phyloP scores from a whole-genome alignment of 2,797 vertebrate genomes.

The Mustela erminea region DNA sequence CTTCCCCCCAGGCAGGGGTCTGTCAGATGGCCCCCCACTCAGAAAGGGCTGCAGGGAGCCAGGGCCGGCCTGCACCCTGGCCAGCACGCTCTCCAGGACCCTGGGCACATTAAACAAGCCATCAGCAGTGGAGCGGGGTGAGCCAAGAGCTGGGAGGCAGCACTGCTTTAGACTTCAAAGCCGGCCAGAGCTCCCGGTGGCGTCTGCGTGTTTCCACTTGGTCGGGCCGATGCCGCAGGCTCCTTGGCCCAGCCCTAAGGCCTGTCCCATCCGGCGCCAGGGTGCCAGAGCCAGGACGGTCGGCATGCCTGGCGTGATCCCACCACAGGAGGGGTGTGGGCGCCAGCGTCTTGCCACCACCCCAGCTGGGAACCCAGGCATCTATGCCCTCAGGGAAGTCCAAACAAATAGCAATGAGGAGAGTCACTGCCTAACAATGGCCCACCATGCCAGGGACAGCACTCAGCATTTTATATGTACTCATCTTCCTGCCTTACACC shows the following conservation, averaged over 20 bases:
- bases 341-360: neutral
- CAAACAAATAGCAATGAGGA: neutral
- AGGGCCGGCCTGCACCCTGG: neutral
- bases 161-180: constrained; percentile 91
- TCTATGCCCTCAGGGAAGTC: neutral
- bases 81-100: constrained; percentile 72
- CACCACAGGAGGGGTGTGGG: fast-evolving
- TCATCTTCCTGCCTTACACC: neutral
- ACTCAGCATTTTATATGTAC: neutral
- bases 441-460: neutral
- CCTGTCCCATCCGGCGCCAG: constrained; percentile 75
- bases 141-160: constrained; percentile 85
- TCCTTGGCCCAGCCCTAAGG: constrained; percentile 65
- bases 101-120: constrained; percentile 87
- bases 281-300: constrained; percentile 25
- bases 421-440: neutral
- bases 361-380: neutral
- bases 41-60: neutral
- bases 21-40: neutral
- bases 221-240: constrained; percentile 68
- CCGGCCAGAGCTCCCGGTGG: constrained; percentile 87
- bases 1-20: neutral
- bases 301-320: neutral
- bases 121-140: constrained; percentile 91
- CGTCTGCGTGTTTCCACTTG: constrained; percentile 89